phyloP scores from a whole-genome alignment of 2,888 invertebrate species.

The Drosophila ezoana region DNA sequence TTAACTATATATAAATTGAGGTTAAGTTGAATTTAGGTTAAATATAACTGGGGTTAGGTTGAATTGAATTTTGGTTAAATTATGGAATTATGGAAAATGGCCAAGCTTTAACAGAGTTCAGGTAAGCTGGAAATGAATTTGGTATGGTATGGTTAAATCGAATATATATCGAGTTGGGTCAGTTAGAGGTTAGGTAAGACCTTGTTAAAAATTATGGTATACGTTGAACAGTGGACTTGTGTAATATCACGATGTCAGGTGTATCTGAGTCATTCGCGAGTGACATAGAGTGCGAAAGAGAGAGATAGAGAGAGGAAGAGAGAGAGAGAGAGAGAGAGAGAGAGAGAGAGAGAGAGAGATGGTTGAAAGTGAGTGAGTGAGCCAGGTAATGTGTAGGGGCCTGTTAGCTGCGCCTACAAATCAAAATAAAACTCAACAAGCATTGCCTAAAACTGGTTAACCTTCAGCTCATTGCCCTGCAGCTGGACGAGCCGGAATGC shows the following conservation, averaged over 20 bases:
- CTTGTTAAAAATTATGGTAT: background rate
- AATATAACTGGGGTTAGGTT: background rate
- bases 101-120: background rate
- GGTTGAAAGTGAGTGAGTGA: constrained; percentile 19
- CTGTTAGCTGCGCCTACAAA: constrained; percentile 74
- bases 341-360: constrained; percentile 7
- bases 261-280: background rate
- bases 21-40: background rate
- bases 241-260: background rate
- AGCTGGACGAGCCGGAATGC: constrained; percentile 85
- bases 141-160: too few relatives aligned
- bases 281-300: constrained; percentile 11
- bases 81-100: too few relatives aligned
- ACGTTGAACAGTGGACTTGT: background rate
- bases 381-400: constrained; percentile 38
- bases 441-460: constrained; percentile 85
- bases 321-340: constrained; percentile 13
- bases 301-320: constrained; percentile 5
- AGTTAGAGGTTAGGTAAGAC: constrained; percentile 1
- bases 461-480: constrained; percentile 85
- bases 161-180: background rate
- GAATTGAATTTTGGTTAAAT: background rate
- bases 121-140: background rate
- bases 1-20: background rate
- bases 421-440: constrained; percentile 85